Evolutionary conservation across 2,888 invertebrate species (phyloP).

Genomic region (Helicoverpa assulta): DNA sequence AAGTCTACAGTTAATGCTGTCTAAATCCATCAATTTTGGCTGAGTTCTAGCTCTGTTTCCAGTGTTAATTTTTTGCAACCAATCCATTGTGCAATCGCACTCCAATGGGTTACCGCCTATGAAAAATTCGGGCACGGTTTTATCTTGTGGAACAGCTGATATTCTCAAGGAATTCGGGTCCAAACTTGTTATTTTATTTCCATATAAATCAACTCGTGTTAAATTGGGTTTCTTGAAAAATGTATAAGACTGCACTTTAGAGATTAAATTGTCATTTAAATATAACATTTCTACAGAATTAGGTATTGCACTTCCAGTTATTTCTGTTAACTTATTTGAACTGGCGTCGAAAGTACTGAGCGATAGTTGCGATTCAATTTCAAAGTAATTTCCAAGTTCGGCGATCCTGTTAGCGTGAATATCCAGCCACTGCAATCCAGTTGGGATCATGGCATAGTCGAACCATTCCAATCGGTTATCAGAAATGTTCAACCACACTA

Average conservation of each 20-base stretch:
- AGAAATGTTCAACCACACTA: constrained; percentile 96
- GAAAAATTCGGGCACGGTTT: constrained; percentile 94
- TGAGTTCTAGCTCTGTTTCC: constrained; percentile 94
- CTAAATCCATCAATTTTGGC: constrained; percentile 95
- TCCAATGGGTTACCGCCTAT: constrained; percentile 96
- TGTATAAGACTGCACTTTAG: constrained; percentile 95
- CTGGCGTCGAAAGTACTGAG: constrained; percentile 95
- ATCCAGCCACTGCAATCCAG: constrained; percentile 95
- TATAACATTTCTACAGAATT: constrained; percentile 95
- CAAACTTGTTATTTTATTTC: constrained; percentile 94
- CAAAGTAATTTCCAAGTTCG: constrained; percentile 95
- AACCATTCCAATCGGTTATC: constrained; percentile 96
- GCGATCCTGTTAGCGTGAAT: constrained; percentile 95
- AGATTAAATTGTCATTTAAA: constrained; percentile 94
- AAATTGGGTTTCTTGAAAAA: constrained; percentile 96
- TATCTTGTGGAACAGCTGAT: constrained; percentile 93
- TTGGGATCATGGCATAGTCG: constrained; percentile 96
- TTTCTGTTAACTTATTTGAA: constrained; percentile 94
- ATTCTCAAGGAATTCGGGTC: constrained; percentile 94
- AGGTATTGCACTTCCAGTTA: constrained; percentile 95
- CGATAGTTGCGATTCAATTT: constrained; percentile 94
- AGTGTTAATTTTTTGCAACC: constrained; percentile 95
- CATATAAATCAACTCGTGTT: constrained; percentile 94
- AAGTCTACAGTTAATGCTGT: constrained; percentile 95
- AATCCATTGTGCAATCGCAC: constrained; percentile 97